Evolutionary conservation across 2,888 invertebrate species (phyloP), one percentile per base, ranked within the genome.

Genomic region (Acanthosepion lycidas): DNA sequence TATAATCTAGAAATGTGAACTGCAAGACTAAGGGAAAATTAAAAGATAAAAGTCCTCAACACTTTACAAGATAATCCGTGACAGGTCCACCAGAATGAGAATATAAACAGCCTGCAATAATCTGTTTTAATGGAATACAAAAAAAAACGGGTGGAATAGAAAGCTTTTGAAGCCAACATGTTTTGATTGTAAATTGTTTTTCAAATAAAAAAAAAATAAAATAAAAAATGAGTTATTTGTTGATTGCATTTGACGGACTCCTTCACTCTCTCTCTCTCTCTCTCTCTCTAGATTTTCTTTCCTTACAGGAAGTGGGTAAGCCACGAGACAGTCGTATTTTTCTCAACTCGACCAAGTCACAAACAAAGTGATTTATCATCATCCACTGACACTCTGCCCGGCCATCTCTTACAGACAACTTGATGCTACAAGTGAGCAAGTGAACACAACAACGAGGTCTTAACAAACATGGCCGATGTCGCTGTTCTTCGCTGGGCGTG

Each of bases 301-400:
- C 42, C 42, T 42, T 42, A 42, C 42, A 42, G 42, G 42, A 42
- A 42, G 42, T 1, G 42, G 42, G 42, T 33, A 78, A 78, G 78
- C 78, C 78, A 33, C 78, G n/a, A 33, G n/a, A 12, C 33, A n/a
- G n/a, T 78, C 78, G 78, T 78, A n/a, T 78, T 78, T 78, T 78
- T n/a, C 78, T 78, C 78, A 78, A n/a, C 78, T 78, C n/a, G n/a
- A 78, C n/a, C n/a, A 78, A 78, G n/a, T n/a, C 78, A 78, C n/a
- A 78, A 78, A 78, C 78, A 78, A 78, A 78, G 78, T 78, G 78
- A 78, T 78, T 78, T 78, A 78, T 78, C 78, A 33, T 78, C 2
- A 78, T 78, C 78, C n/a, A n/a, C 5, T 78, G 78, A 78, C 78
- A 78, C 15, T 33, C n/a, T 15, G 78, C 78, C 33, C 78, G 78